phyloP scores from a whole-genome alignment of 1,140 invertebrate species.

The Polypedilum vanderplanki region DNA sequence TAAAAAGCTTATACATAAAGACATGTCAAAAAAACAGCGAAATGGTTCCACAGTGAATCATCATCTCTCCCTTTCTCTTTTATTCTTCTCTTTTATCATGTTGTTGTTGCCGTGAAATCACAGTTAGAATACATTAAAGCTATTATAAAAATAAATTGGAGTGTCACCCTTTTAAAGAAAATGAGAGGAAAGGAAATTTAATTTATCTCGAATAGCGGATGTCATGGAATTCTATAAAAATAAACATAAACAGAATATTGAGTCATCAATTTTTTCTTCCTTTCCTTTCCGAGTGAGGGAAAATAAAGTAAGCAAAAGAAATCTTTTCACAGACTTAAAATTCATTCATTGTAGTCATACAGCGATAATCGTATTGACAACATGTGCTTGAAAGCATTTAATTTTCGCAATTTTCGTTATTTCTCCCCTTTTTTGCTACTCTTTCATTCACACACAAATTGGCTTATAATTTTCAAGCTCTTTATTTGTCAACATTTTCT shows the following conservation, averaged over 20 bases:
- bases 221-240: conserved; percentile 2
- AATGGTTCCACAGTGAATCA: no score
- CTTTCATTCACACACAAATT: neutral
- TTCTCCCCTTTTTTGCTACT: neutral
- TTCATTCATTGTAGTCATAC: neutral
- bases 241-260: neutral
- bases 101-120: no score
- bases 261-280: neutral
- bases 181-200: neutral
- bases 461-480: neutral
- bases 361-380: neutral
- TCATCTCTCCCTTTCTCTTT: no score
- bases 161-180: no score
- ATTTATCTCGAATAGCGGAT: conserved; percentile 6
- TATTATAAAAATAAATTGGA: no score
- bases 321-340: neutral
- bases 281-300: neutral
- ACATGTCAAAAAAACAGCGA: no score
- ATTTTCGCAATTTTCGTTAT: neutral
- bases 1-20: no score
- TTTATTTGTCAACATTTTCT: conserved; percentile 7
- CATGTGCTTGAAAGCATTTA: neutral
- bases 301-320: neutral
- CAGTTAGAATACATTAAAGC: no score
- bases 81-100: no score